Conservation (phyloP, 64 coral and sea anemone genomes). For the Montipora foliosa region DNA sequence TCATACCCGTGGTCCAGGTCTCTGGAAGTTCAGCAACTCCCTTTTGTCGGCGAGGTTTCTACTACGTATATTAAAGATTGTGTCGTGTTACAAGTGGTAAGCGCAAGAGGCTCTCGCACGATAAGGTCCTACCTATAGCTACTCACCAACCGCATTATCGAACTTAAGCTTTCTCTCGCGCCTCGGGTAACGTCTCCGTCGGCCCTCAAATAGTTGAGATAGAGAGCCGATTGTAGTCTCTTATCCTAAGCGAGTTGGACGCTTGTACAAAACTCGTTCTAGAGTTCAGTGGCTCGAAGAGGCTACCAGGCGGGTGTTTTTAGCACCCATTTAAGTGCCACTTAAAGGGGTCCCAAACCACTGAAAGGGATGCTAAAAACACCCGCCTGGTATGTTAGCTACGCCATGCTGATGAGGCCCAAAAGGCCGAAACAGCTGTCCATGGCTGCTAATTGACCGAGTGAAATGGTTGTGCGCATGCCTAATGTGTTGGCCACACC, state of each 20-base stretch:
- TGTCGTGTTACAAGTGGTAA: not conserved
- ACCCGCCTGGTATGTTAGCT: too few relatives aligned
- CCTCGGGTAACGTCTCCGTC: not conserved
- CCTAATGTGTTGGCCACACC: too few relatives aligned
- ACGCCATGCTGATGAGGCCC: too few relatives aligned
- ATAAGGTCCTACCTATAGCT: not conserved
- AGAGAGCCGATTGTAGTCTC: not conserved
- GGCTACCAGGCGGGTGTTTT: not conserved
- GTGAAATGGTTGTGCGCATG: too few relatives aligned
- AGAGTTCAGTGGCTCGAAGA: slow-evolving; percentile 41
- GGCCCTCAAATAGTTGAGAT: not conserved
- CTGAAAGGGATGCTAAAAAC: too few relatives aligned
- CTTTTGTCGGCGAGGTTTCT: not conserved
- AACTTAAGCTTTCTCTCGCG: not conserved
- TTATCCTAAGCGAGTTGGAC: not conserved
- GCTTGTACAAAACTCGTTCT: not conserved
- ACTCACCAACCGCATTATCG: not conserved
- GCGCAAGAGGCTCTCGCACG: not conserved
- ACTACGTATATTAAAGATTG: not conserved
- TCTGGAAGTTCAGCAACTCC: slow-evolving; percentile 22
- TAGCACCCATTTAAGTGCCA: not conserved
- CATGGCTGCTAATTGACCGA: too few relatives aligned
- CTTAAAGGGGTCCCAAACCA: too few relatives aligned
- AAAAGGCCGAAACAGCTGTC: too few relatives aligned
- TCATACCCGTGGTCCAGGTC: not conserved